phyloP scores from a whole-genome alignment of 30 jellyfish, hydroid and myxozoan species.

The Hydra vulgaris region DNA sequence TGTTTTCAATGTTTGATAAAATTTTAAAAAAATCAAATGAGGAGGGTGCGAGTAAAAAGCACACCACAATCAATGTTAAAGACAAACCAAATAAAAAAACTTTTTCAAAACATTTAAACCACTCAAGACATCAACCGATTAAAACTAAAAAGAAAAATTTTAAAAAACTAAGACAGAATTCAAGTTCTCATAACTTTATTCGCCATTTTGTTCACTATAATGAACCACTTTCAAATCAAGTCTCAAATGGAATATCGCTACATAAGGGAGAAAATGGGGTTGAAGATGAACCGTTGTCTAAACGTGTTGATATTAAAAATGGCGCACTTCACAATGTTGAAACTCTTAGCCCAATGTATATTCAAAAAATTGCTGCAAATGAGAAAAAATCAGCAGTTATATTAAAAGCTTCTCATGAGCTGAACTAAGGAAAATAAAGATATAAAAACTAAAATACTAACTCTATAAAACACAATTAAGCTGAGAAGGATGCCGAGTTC shows the following conservation, averaged over 20 bases:
- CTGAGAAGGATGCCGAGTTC: no score
- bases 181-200: background rate
- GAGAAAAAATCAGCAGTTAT: no score
- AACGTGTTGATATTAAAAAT: background rate
- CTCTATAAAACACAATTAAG: no score
- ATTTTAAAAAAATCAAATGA: background rate
- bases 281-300: constrained; percentile 6
- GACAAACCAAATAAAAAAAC: background rate
- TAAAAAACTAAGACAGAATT: background rate
- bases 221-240: background rate
- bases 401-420: no score
- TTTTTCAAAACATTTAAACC: background rate
- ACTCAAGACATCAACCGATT: background rate
- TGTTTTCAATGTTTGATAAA: background rate
- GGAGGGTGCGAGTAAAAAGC: background rate
- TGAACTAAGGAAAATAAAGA: no score
- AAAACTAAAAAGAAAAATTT: background rate
- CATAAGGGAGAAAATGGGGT: background rate
- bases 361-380: no score
- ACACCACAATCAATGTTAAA: background rate
- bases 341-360: no score
- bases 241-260: background rate
- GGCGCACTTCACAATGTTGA: background rate
- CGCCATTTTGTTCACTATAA: constrained; percentile 1
- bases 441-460: no score